Evolutionary conservation across 2,113 vertebrate species (phyloP), one percentile per base, ranked within the genome.

Genomic region (Plecotus auritus): DNA sequence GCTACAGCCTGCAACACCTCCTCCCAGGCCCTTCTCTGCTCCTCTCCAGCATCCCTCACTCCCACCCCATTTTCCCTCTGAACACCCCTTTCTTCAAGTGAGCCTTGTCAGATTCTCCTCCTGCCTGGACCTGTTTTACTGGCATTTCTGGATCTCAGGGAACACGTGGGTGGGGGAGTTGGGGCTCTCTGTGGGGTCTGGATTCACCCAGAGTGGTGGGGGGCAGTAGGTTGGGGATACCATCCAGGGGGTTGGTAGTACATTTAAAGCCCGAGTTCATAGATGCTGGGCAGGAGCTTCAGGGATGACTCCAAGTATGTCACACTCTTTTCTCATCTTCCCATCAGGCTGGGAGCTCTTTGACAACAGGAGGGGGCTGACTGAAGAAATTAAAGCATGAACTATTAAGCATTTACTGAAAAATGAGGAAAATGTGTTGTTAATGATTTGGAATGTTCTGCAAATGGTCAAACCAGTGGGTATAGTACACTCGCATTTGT

Each of bases 351-450:
- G 77, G 45, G 61, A 83, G 47, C 49, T 56, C 16, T 83, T 30
- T 18, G 59, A 76, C 30, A 70, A 66, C 32, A 56, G 42, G 35
- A 82, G 30, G 23, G 28, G 9, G 32, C 85, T 69, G 84, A 12
- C 1, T 81, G 32, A 85, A 88, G 28, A 84, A 90, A 93, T 32
- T 91, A 86, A 61, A 30, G 37, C 35, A 37, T 85, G 47, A 94
- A 56, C 28, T 70, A 45, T 11, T 37, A 74, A 84, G 40, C 37
- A 49, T 66, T 74, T 51, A 37, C 16, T 64, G 30, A 51, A 86
- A 88, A 51, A 35, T 8, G 51, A 74, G 77, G 74, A 66, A 74
- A 26, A 28, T 76, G 45, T n/a, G 40, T 35, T 80, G n/a, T 35
- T 45, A 13, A 7, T 73, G 67, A 76, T 76, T 83, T 0, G 9